phyloP scores from a whole-genome alignment of 2,888 invertebrate species.

The Galerucella calmariensis region DNA sequence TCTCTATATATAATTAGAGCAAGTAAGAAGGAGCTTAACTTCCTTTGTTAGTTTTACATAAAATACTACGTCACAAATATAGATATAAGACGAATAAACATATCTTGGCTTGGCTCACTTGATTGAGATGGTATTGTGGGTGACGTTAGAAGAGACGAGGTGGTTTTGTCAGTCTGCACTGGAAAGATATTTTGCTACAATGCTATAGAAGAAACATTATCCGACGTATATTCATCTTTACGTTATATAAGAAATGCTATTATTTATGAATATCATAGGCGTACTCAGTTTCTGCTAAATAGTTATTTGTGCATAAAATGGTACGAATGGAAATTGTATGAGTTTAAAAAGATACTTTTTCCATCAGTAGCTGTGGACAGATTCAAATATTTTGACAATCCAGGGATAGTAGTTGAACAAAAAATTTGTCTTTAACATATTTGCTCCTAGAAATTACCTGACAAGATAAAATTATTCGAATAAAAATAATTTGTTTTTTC shows the following conservation, averaged over 20 bases:
- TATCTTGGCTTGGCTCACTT: slow-evolving; percentile 60
- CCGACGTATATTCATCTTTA: slow-evolving; percentile 38
- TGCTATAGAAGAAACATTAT: slow-evolving; percentile 59
- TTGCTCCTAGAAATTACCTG: no score
- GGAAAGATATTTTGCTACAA: slow-evolving; percentile 63
- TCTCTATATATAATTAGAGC: slow-evolving; percentile 26
- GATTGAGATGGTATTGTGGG: slow-evolving; percentile 62
- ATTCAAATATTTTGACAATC: no score
- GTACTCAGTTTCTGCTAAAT: slow-evolving; percentile 2
- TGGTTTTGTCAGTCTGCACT: slow-evolving; percentile 64
- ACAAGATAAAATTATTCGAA: no score
- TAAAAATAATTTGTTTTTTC: no score
- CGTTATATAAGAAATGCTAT: slow-evolving; percentile 47
- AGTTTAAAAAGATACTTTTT: no score
- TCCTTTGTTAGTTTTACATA: slow-evolving; percentile 53
- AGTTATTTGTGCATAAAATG: no score
- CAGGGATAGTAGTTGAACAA: no score
- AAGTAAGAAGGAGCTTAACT: slow-evolving; percentile 26
- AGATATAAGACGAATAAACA: slow-evolving; percentile 60
- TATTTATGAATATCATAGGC: slow-evolving; percentile 19
- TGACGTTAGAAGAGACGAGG: slow-evolving; percentile 61
- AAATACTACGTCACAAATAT: slow-evolving; percentile 58
- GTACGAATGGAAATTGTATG: no score
- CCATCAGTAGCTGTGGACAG: no score
- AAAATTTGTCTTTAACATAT: no score